Evolutionary conservation across 2,888 invertebrate genomes (phyloP).

Genomic region (Drosophila subsilvestris): DNA sequence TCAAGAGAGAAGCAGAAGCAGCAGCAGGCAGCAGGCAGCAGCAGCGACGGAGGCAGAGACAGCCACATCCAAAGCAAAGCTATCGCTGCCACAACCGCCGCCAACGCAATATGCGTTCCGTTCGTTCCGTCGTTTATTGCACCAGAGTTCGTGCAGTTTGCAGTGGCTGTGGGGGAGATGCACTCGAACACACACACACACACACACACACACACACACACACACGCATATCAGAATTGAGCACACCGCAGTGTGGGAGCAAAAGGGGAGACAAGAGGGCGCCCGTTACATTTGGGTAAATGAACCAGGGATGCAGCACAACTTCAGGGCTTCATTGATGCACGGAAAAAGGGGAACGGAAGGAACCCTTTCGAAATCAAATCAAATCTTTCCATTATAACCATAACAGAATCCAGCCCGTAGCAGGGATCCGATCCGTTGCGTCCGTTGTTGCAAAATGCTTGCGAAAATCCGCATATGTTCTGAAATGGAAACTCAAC

Average conservation of each 20-base stretch:
- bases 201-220: constrained; percentile 30
- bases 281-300: constrained; percentile 7
- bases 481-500: constrained; percentile 68
- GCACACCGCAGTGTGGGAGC: constrained; percentile 68
- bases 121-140: constrained; percentile 67
- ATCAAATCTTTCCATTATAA: background rate
- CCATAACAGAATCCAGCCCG: background rate
- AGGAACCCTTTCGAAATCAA: background rate
- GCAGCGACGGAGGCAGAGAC: constrained; percentile 20
- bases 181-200: constrained; percentile 39
- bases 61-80: constrained; percentile 43
- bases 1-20: constrained; percentile 29
- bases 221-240: constrained; percentile 54
- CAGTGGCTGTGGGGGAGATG: constrained; percentile 55
- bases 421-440: background rate
- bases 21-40: constrained; percentile 30
- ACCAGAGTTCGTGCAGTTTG: constrained; percentile 67
- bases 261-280: constrained; percentile 27
- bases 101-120: constrained; percentile 76
- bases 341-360: constrained; percentile 1
- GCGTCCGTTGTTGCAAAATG: constrained; percentile 17
- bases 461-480: constrained; percentile 52
- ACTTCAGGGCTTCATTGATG: constrained; percentile 31
- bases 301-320: constrained; percentile 43
- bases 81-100: constrained; percentile 46